Evolutionary conservation across 1,140 invertebrate species (phyloP).

Genomic region (Idris sp.): DNA sequence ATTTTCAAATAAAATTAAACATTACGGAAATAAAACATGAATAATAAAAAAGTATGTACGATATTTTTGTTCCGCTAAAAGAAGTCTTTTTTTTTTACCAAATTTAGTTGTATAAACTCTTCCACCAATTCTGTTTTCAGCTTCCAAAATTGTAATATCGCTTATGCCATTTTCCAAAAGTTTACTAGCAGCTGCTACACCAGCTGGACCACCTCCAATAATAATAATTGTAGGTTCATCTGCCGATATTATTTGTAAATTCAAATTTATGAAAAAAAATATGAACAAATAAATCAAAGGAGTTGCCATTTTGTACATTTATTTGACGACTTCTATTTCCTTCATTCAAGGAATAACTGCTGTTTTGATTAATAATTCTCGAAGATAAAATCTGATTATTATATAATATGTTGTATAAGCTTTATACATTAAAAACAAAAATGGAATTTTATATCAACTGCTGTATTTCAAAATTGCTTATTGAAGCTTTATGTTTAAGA

Average conservation of each 20-base stretch:
- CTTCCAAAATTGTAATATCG: conserved; percentile 81
- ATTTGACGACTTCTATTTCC: not conserved
- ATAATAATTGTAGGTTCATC: conserved; percentile 76
- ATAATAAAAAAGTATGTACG: too few species aligned
- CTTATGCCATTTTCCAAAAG: conserved; percentile 77
- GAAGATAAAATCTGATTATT: too few species aligned
- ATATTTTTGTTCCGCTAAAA: too few species aligned
- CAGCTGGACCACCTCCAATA: conserved; percentile 81
- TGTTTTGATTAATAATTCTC: too few species aligned
- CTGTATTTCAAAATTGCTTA: too few species aligned
- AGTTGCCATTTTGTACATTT: not conserved
- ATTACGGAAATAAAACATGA: too few species aligned
- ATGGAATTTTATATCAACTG: too few species aligned
- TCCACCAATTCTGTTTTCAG: conserved; percentile 80
- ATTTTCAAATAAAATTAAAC: not conserved
- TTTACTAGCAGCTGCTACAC: conserved; percentile 79
- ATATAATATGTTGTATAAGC: too few species aligned
- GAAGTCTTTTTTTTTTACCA: conserved; percentile 53
- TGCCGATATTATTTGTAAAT: not conserved
- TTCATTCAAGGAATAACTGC: too few species aligned
- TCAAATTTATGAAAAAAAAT: conserved; percentile 4
- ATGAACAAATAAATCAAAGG: not conserved
- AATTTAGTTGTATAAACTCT: conserved; percentile 78
- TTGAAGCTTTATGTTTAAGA: too few species aligned
- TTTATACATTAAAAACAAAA: too few species aligned